phyloP scores from a whole-genome alignment of 2,888 invertebrate species.

The Hololepta plana region DNA sequence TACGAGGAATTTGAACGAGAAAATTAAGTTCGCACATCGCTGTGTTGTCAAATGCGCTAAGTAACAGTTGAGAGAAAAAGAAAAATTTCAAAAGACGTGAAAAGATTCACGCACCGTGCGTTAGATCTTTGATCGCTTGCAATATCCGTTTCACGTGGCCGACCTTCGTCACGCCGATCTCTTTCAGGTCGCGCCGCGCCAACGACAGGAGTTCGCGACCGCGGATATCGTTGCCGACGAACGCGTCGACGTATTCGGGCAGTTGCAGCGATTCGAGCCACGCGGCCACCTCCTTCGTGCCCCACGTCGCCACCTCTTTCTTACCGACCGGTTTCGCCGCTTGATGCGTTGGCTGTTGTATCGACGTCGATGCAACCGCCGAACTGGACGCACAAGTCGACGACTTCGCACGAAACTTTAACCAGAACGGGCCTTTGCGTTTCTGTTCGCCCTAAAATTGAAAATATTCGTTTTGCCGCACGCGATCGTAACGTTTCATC shows the following conservation, averaged over 20 bases:
- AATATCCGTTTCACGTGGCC: constrained; percentile 92
- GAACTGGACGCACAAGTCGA: constrained; percentile 28
- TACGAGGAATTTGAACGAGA: too few species aligned
- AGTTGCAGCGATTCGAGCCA: constrained; percentile 85
- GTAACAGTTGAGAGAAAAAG: too few species aligned
- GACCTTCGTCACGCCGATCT: constrained; percentile 85
- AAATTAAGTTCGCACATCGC: too few species aligned
- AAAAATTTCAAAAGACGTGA: not conserved
- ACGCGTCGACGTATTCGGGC: constrained; percentile 79
- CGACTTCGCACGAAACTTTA: constrained; percentile 36
- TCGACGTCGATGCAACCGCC: constrained; percentile 27
- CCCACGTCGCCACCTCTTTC: constrained; percentile 50
- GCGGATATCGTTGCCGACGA: constrained; percentile 78
- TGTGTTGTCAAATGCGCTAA: too few species aligned
- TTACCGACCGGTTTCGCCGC: constrained; percentile 9
- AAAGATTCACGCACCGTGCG: constrained; percentile 21
- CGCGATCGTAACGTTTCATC: not conserved
- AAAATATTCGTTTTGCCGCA: not conserved
- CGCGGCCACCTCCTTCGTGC: constrained; percentile 69
- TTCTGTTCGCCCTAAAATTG: constrained; percentile 27
- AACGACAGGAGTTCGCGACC: constrained; percentile 76
- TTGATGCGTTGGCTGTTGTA: constrained; percentile 31
- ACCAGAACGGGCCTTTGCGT: constrained; percentile 48
- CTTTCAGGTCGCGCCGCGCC: constrained; percentile 72
- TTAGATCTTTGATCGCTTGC: constrained; percentile 75